phyloP scores from a whole-genome alignment of 2,888 invertebrate genomes.

The Timandra comae region DNA sequence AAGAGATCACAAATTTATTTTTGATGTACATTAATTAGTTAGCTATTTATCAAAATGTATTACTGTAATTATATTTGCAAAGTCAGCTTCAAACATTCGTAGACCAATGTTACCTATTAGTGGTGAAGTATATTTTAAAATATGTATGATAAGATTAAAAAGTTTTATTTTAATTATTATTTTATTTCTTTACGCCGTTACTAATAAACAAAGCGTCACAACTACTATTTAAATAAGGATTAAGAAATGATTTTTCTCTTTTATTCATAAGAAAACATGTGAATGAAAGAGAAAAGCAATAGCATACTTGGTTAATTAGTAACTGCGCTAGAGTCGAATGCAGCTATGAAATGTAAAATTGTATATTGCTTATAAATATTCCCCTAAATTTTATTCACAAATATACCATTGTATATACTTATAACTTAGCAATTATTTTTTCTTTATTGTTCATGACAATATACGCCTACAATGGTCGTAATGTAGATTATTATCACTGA shows the following conservation, averaged over 20 bases:
- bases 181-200: slow-evolving; percentile 29
- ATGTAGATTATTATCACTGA: slow-evolving; percentile 64
- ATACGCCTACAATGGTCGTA: slow-evolving; percentile 71
- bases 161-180: slow-evolving; percentile 18
- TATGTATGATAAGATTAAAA: slow-evolving; percentile 20
- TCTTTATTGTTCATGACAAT: slow-evolving; percentile 63
- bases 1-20: slow-evolving; percentile 38
- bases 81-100: slow-evolving; percentile 8
- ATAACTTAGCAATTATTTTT: slow-evolving; percentile 53
- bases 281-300: no score
- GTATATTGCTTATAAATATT: slow-evolving; percentile 69
- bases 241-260: no score
- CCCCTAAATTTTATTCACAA: slow-evolving; percentile 36
- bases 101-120: slow-evolving; percentile 12
- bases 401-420: slow-evolving; percentile 63
- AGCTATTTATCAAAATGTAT: slow-evolving; percentile 33
- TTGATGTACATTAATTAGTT: slow-evolving; percentile 40
- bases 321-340: no score
- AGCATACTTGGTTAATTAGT: no score
- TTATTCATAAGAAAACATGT: no score
- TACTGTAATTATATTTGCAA: slow-evolving; percentile 7
- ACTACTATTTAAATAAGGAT: no score
- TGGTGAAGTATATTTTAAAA: slow-evolving; percentile 6
- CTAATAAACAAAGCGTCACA: no score
- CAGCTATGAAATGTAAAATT: slow-evolving; percentile 65